Base-by-base conservation (phyloP, 2,797 vertebrate genomes). In the Chaunax sp. region DNA sequence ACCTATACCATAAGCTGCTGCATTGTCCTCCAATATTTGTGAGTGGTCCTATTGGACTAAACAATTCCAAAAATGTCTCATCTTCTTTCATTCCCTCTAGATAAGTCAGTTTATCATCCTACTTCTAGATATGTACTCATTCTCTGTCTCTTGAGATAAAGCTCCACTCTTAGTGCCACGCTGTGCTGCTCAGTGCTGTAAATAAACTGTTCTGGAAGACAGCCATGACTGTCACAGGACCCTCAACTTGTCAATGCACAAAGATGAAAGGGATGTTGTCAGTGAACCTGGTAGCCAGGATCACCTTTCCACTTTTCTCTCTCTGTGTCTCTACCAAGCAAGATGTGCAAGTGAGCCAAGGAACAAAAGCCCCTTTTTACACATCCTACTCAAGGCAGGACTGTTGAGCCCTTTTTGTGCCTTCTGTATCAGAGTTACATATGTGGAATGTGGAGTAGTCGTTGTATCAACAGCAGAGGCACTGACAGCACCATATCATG, bases 91-190 rank as follows among this genome's bases (percentile, higher is more conserved):
- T 68, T 43, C n/a, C 28, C 28, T 70, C 40, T 14, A 55, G 22
- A 69, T 50, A 30, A 64, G 49, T 33, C 22, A 14, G 35, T 64
- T 62, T 62, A 44, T 54, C 64, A 76, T 73, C 66, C 47, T 46
- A 63, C 61, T 40, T 70, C 14, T 47, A 57, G 62, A 86, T 72
- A 38, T 69, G 70, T 37, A 68, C 45, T 60, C 51, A 22, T 49
- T 38, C 47, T 61, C n/a, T 18, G 60, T 75, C 69, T 80, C 78
- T 75, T 52, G 67, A 81, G 77, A 85, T 75, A 70, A 80, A 66
- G 30, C 52, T 64, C 63, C 56, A 63, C 62, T 69, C 79, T 82
- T 79, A 82, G 65, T 47, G 28, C 76, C 72, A 59, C 65, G 74
- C 70, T 63, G 50, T 41, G 64, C 55, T 47, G 47, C 26, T 61